These are phyloP conservation scores for Cotesia chilonis DNA, from an alignment of 1,140 invertebrate genomes.

Conservation along the genomic window DNA sequence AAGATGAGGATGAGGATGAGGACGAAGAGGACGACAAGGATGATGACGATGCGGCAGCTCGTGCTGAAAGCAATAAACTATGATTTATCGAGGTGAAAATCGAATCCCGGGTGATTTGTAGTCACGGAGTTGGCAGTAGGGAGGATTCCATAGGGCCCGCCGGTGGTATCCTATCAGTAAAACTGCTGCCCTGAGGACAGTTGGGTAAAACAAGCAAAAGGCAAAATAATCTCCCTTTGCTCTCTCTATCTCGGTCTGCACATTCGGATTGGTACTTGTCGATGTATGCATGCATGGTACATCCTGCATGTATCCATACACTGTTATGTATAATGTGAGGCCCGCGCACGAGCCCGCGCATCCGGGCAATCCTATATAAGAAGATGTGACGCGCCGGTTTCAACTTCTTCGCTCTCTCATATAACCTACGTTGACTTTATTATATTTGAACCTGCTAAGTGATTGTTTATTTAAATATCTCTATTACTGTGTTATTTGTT, in stretches of 20 bases:
- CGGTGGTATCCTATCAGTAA: not conserved
- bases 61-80: constrained; percentile 56
- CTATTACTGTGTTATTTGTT: not conserved
- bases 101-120: constrained; percentile 60
- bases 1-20: not conserved
- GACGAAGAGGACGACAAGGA: not conserved
- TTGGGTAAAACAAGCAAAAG: not conserved
- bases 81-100: constrained; percentile 63
- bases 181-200: not conserved
- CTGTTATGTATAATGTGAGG: constrained; percentile 40
- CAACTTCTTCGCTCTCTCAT: constrained; percentile 47
- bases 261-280: constrained; percentile 15
- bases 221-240: not conserved
- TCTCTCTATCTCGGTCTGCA: no score
- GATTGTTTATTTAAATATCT: not conserved
- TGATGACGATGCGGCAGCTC: constrained; percentile 31
- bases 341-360: constrained; percentile 34
- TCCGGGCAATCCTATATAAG: constrained; percentile 56
- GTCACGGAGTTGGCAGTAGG: constrained; percentile 41
- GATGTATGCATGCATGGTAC: not conserved
- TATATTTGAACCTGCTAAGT: not conserved
- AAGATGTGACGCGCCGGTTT: constrained; percentile 40
- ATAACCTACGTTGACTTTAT: constrained; percentile 9
- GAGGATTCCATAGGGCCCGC: constrained; percentile 32
- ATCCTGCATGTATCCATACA: constrained; percentile 10